These are phyloP conservation scores for Eurystomus glaucurus DNA, from an alignment of 2,797 vertebrate species.

Conservation along the genomic window DNA sequence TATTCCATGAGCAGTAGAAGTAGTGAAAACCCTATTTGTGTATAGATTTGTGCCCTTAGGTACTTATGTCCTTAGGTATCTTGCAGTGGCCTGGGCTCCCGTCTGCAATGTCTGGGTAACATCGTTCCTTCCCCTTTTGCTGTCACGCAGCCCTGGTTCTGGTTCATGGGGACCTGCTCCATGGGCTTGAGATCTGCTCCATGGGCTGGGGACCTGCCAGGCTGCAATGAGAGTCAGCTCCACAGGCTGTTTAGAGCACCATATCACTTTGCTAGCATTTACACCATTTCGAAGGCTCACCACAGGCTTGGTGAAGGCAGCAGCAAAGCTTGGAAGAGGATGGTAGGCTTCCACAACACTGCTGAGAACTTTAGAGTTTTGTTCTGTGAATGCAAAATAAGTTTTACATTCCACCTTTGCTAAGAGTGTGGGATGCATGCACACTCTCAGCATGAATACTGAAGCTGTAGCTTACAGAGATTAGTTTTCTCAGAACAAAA, in stretches of 20 bases:
- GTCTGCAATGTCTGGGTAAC: not conserved
- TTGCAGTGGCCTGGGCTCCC: not conserved
- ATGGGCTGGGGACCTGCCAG: not conserved
- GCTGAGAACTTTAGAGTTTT: not conserved
- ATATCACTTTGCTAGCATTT: not conserved
- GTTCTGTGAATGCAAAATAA: not conserved
- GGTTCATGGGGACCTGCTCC: not conserved
- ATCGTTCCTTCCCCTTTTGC: not conserved
- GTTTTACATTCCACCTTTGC: not conserved
- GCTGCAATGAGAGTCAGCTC: not conserved
- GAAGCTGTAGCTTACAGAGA: not conserved
- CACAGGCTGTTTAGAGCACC: not conserved
- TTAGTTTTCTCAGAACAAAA: not conserved
- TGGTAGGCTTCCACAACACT: not conserved
- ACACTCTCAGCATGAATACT: not conserved
- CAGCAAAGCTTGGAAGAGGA: not conserved
- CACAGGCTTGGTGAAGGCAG: not conserved
- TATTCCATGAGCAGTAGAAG: not conserved
- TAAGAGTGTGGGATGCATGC: accelerated
- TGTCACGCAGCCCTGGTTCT: not conserved
- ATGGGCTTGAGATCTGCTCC: not conserved
- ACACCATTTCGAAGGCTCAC: not conserved
- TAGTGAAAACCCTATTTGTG: accelerated
- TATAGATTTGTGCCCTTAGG: not conserved
- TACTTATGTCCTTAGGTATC: not conserved